phyloP scores from a whole-genome alignment of 2,888 invertebrate species.

The Cristatella mucedo region DNA sequence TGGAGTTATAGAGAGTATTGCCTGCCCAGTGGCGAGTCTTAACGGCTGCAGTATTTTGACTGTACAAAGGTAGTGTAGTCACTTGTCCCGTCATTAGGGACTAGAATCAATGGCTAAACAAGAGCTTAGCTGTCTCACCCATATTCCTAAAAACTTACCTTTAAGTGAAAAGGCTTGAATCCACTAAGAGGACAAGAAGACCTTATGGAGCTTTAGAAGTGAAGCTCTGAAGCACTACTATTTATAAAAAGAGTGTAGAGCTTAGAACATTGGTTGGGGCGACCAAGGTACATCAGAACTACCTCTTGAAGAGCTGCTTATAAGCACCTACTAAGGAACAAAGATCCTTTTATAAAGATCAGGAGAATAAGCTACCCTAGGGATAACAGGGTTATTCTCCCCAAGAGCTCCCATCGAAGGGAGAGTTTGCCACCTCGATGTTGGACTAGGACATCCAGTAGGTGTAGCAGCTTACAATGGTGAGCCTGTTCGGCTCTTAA shows the following conservation, averaged over 20 bases:
- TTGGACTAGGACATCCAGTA: conserved; percentile 60
- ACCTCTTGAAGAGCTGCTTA: conserved; percentile 10
- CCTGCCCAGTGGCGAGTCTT: conserved; percentile 22
- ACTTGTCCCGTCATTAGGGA: conserved; percentile 49
- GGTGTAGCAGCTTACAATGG: conserved; percentile 48
- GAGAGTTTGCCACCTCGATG: conserved; percentile 71
- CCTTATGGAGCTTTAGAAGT: conserved; percentile 55
- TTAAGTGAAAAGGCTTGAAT: conserved; percentile 53
- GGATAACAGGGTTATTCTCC: conserved; percentile 69
- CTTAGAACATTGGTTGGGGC: conserved; percentile 24
- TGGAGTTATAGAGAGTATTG: conserved; percentile 16
- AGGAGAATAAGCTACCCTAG: conserved; percentile 57
- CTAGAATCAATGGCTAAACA: conserved; percentile 61
- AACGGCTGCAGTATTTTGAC: conserved; percentile 24
- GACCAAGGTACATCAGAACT: conserved; percentile 13
- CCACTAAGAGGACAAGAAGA: conserved; percentile 56
- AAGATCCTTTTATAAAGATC: conserved; percentile 14
- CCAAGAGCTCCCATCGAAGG: conserved; percentile 56
- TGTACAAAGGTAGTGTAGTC: conserved; percentile 25
- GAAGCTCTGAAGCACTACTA: conserved; percentile 27
- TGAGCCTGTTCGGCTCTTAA: conserved; percentile 54
- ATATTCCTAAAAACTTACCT: conserved; percentile 44
- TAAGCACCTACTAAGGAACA: conserved; percentile 1
- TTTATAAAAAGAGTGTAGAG: conserved; percentile 41
- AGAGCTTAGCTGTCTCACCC: conserved; percentile 46